Conservation (phyloP, 2,888 invertebrate genomes). For the Anthophora plumipes region DNA sequence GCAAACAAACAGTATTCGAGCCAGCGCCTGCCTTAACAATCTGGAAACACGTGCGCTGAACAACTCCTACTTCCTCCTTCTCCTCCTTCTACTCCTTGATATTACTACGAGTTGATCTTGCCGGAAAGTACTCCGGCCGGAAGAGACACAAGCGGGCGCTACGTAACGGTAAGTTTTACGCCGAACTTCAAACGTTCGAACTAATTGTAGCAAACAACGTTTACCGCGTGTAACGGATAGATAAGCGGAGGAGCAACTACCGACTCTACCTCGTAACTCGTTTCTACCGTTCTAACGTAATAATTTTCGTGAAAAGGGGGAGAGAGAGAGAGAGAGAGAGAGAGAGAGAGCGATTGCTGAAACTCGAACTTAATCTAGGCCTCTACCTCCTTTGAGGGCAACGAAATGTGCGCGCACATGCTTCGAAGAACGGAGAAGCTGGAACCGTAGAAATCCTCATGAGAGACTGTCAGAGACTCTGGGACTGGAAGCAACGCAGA, state of each 20-base stretch:
- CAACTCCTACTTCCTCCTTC: slow-evolving; percentile 21
- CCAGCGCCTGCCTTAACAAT: slow-evolving; percentile 61
- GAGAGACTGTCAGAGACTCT: slow-evolving; percentile 52
- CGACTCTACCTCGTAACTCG: slow-evolving; percentile 13
- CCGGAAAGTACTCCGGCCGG: slow-evolving; percentile 9
- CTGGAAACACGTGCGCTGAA: slow-evolving; percentile 57
- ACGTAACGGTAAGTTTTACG: slow-evolving; percentile 4
- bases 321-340: slow-evolving; percentile 2
- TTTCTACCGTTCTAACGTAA: slow-evolving; percentile 24
- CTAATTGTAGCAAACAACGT: slow-evolving; percentile 28
- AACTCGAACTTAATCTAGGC: slow-evolving; percentile 35
- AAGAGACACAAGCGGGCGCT: neutral
- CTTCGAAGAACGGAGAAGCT: slow-evolving; percentile 27
- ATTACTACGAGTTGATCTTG: slow-evolving; percentile 40
- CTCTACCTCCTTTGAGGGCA: slow-evolving; percentile 44
- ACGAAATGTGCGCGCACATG: slow-evolving; percentile 8
- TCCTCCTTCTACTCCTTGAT: slow-evolving; percentile 21
- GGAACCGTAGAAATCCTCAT: slow-evolving; percentile 55
- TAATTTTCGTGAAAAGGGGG: slow-evolving; percentile 7
- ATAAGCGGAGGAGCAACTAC: neutral
- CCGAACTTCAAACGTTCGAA: slow-evolving; percentile 15
- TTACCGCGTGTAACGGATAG: neutral
- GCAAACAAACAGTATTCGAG: slow-evolving; percentile 65
- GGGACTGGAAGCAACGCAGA: slow-evolving; percentile 53
- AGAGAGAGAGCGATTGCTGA: slow-evolving; percentile 34